Evolutionary conservation across 64 coral and sea anemone species (phyloP), one percentile per base, ranked within the genome.

Genomic region (Stylophora pistillata): DNA sequence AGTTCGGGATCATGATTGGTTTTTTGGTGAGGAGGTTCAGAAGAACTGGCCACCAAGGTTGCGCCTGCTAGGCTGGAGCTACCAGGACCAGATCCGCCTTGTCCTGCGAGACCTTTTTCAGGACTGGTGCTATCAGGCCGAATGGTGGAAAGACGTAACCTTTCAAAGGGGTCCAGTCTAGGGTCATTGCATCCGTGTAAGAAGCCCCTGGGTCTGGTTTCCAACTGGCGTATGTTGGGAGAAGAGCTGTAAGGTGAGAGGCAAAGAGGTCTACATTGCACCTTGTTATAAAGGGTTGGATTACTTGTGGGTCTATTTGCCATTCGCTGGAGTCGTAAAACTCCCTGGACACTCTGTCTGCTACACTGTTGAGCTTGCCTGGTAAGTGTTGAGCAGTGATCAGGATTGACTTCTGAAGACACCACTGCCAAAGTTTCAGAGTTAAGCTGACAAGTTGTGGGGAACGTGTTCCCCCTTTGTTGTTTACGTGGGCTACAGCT

Each of bases 21-120:
- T 65, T 41, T 73, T 28, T 6, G 73, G 83, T 9, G n/a, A n/a
- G n/a, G n/a, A n/a, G n/a, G n/a, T n/a, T n/a, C n/a, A n/a, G n/a
- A n/a, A n/a, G n/a, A n/a, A 86, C 64, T 16, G 83, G 66, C 83
- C 83, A 86, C 83, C 83, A 86, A 25, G 62, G 63, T 47, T 85
- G 61, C 41, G 78, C 56, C 64, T 82, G 53, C 53, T 55, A 58
- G 23, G 27, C 16, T 58, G 57, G 79, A 41, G 58, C 79, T 11
- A 83, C 79, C 18, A 83, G 79, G 37, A 83, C 17, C 32, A 83
- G 11, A 14, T 83, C 59, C 15, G 59, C 34, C 15, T 83, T 4
- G 28, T 83, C 79, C 31, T 13, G 41, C 20, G 14, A 64, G 9
- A 88, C 74, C 74, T 88, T 88, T 20, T 65, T 17, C 16, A 79